Evolutionary conservation across 2,113 vertebrate species (phyloP).

Genomic region (Labeo catla): DNA sequence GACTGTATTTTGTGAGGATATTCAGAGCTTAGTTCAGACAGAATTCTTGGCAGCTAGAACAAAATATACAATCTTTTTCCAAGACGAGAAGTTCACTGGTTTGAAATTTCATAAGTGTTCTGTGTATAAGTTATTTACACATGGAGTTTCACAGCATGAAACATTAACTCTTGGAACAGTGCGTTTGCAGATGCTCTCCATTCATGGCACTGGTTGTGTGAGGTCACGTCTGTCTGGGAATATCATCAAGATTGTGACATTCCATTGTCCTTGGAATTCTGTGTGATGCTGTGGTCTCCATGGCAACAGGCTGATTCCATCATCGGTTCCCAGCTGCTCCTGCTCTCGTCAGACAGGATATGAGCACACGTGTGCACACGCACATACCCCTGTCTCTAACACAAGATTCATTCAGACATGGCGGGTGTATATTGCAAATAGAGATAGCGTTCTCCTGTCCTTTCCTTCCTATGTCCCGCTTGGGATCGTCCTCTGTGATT

Average conservation of each 20-base stretch:
- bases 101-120: background rate
- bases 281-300: slow-evolving; percentile 56
- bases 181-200: background rate
- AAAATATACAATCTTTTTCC: background rate
- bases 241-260: slow-evolving; percentile 42
- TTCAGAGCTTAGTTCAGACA: background rate
- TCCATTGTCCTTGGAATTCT: slow-evolving; percentile 54
- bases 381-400: background rate
- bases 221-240: slow-evolving; percentile 39
- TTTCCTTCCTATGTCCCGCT: slow-evolving; percentile 18
- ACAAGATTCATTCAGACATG: slow-evolving; percentile 34
- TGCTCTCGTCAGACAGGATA: slow-evolving; percentile 47
- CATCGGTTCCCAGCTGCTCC: slow-evolving; percentile 50
- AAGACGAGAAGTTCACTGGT: background rate
- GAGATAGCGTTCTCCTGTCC: slow-evolving; percentile 1
- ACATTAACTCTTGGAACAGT: background rate
- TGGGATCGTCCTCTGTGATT: slow-evolving; percentile 42
- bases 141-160: background rate
- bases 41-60: background rate
- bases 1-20: background rate
- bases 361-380: slow-evolving; percentile 3
- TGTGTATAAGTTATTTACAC: background rate
- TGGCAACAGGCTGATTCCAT: slow-evolving; percentile 58
- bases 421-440: background rate
- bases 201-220: background rate